Evolutionary conservation across 2,113 vertebrate genomes (phyloP).

Genomic region (Puma concolor): DNA sequence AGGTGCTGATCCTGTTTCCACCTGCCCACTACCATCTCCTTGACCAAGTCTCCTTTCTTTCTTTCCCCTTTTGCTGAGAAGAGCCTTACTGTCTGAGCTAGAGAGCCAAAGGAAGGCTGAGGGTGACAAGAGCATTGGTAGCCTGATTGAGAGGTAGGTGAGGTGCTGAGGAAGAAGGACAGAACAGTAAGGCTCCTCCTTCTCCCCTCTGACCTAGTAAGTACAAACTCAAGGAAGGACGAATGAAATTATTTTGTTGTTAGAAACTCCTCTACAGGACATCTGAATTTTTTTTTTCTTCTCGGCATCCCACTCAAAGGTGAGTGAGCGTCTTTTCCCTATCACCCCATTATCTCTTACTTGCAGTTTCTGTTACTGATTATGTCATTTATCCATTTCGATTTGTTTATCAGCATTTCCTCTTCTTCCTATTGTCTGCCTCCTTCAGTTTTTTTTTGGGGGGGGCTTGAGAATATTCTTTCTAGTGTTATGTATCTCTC

Average conservation of each 20-base stretch:
- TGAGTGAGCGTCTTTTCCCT: not conserved
- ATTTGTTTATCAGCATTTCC: not conserved
- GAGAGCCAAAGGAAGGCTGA: not conserved
- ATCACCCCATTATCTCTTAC: not conserved
- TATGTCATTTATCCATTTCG: not conserved
- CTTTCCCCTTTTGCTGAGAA: not conserved
- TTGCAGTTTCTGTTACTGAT: not conserved
- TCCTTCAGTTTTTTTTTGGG: not conserved
- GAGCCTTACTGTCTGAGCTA: not conserved
- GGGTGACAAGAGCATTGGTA: not conserved
- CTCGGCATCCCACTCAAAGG: not conserved
- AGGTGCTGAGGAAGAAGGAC: not conserved
- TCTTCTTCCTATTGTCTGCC: not conserved
- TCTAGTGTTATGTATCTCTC: not conserved
- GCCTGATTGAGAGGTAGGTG: not conserved
- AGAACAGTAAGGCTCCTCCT: fast-evolving
- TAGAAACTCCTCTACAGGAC: not conserved
- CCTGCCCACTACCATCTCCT: not conserved
- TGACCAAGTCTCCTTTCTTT: not conserved
- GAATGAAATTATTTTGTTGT: not conserved
- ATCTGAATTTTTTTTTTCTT: not conserved
- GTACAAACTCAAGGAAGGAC: not conserved
- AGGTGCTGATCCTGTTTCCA: not conserved
- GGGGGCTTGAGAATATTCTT: not conserved
- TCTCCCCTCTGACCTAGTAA: not conserved